A percentile compares a stretch with the other conserved stretches of the same genome.
Conservation (phyloP, 2,113 vertebrate genomes). For the Cisticola juncidis region DNA sequence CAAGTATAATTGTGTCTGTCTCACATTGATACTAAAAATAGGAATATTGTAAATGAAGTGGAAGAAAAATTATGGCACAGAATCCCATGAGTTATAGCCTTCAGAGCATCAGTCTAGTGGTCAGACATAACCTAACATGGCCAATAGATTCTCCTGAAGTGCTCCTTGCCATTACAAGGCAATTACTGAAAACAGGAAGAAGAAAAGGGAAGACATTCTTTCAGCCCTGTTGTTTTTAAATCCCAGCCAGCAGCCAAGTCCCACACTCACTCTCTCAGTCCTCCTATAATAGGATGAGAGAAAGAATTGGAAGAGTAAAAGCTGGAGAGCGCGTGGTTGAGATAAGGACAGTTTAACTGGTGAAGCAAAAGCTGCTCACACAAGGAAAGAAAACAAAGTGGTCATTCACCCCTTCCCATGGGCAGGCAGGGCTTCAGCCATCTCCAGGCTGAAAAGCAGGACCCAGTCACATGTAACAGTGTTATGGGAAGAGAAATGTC, state of each 20-base stretch:
- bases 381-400: neutral
- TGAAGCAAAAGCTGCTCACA: neutral
- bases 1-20: slow-evolving; percentile 51
- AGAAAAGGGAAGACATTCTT: neutral
- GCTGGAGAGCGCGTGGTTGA: neutral
- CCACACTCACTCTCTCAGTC: rapidly evolving
- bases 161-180: neutral
- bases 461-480: neutral
- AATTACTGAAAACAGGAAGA: neutral
- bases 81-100: neutral
- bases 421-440: neutral
- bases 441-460: no score
- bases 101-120: slow-evolving; percentile 35
- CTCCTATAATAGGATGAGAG: neutral
- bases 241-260: neutral
- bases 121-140: slow-evolving; percentile 47
- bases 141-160: slow-evolving; percentile 45
- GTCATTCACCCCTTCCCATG: neutral
- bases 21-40: slow-evolving; percentile 50
- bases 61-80: slow-evolving; percentile 37
- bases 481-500: neutral
- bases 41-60: slow-evolving; percentile 54
- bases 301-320: neutral
- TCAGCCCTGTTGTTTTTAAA: neutral
- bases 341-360: neutral